Evolutionary conservation across 2,797 vertebrate genomes (phyloP).

Genomic region (Heteromormyrus szaboi): DNA sequence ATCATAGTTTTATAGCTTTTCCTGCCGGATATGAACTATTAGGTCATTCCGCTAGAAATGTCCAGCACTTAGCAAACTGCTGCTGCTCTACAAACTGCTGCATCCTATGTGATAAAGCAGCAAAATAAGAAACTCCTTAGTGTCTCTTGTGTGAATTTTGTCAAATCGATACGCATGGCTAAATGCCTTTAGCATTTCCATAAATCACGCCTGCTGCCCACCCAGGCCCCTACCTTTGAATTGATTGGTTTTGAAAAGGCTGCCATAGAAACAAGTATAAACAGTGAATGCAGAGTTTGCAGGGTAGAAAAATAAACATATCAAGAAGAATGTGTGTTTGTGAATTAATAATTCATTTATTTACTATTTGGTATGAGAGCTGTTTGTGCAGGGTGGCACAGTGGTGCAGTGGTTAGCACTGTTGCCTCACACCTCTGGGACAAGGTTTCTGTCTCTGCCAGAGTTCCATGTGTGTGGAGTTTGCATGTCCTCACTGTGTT

Average conservation of each 20-base stretch:
- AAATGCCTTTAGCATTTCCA: neutral
- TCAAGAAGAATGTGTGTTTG: neutral
- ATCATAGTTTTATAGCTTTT: neutral
- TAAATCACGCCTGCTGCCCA: neutral
- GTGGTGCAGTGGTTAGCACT: neutral
- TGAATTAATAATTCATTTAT: neutral
- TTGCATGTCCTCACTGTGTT: neutral
- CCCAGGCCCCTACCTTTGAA: neutral
- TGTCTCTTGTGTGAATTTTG: constrained; percentile 1
- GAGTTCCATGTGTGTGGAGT: neutral
- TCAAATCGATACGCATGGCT: neutral
- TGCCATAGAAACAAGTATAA: neutral
- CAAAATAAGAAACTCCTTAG: neutral
- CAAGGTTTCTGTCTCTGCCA: neutral
- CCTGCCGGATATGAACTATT: neutral
- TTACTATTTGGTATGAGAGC: neutral
- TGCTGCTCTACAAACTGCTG: neutral
- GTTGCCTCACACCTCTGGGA: neutral
- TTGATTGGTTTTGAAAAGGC: neutral
- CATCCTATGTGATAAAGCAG: neutral
- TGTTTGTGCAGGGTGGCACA: neutral
- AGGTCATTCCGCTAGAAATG: neutral
- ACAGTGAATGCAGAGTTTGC: neutral
- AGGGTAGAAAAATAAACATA: neutral
- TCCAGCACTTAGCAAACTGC: neutral